Evolutionary conservation across 2,113 vertebrate genomes (phyloP).

Genomic region (Canis aureus): DNA sequence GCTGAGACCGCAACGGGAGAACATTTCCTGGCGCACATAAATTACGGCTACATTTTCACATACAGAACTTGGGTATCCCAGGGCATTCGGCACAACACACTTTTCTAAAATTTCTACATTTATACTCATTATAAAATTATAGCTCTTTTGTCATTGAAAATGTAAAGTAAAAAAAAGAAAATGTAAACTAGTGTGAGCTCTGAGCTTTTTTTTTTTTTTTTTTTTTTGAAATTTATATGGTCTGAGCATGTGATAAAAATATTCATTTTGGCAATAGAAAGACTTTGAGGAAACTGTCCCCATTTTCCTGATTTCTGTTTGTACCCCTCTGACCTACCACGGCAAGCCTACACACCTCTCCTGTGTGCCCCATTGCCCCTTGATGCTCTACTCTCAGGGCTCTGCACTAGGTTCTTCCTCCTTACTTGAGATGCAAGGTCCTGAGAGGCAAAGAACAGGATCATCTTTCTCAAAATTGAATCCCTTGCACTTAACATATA

Average conservation of each 20-base stretch:
- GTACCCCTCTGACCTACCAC: background rate
- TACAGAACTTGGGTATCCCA: background rate
- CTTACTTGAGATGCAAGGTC: background rate
- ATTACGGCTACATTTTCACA: background rate
- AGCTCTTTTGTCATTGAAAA: background rate
- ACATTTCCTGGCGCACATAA: background rate
- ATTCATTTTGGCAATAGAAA: background rate
- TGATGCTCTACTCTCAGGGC: background rate
- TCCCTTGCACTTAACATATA: background rate
- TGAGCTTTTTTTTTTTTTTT: background rate
- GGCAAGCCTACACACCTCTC: rapidly evolving
- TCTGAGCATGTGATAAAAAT: background rate
- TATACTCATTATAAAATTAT: background rate
- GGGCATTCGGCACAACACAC: background rate
- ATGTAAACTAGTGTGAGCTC: background rate
- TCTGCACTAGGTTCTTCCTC: background rate
- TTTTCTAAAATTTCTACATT: conserved; percentile 8
- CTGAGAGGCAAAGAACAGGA: background rate
- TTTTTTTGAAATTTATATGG: background rate
- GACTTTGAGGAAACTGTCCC: background rate
- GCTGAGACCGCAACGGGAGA: background rate
- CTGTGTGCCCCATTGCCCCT: rapidly evolving
- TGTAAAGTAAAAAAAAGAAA: background rate
- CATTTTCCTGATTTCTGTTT: background rate
- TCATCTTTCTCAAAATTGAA: background rate